Conservation (phyloP, 1,140 invertebrate genomes). For the Elymnias hypermnestra region DNA sequence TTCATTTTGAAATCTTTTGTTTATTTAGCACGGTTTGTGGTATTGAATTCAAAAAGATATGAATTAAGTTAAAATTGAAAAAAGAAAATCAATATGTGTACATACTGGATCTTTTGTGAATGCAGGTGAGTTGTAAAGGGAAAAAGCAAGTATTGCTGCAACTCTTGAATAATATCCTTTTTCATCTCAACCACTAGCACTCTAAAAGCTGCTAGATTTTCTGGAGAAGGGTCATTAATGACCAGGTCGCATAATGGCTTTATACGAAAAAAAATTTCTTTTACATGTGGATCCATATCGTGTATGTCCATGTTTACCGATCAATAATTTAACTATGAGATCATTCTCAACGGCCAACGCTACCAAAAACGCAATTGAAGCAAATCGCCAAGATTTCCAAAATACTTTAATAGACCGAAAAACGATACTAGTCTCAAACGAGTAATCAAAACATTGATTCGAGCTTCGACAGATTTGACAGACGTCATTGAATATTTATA, state of each 20-base stretch:
- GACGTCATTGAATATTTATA: too few relatives aligned
- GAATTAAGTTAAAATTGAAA: neutral
- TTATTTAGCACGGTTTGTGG: too few relatives aligned
- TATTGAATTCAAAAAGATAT: neutral
- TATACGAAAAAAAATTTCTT: constrained; percentile 38
- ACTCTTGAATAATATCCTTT: constrained; percentile 60
- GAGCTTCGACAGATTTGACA: too few relatives aligned
- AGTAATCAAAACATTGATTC: too few relatives aligned
- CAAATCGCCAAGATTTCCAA: neutral
- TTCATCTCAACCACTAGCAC: constrained; percentile 45
- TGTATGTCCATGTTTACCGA: too few relatives aligned
- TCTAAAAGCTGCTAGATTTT: constrained; percentile 44
- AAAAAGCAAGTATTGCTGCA: constrained; percentile 73
- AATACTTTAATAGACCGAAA: neutral
- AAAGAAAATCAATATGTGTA: constrained; percentile 17
- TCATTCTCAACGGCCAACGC: too few relatives aligned
- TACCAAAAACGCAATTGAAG: neutral
- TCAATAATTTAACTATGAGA: too few relatives aligned
- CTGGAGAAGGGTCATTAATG: constrained; percentile 57
- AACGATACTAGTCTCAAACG: neutral
- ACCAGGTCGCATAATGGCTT: constrained; percentile 75
- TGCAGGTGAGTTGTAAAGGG: constrained; percentile 73
- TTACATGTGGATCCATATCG: neutral
- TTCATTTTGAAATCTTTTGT: too few relatives aligned
- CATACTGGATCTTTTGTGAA: constrained; percentile 62